Percentiles rank a stretch among this genome's conserved stretches.
Evolutionary conservation across 2,797 vertebrate genomes (phyloP).

Genomic region (Echeneis naucrates): DNA sequence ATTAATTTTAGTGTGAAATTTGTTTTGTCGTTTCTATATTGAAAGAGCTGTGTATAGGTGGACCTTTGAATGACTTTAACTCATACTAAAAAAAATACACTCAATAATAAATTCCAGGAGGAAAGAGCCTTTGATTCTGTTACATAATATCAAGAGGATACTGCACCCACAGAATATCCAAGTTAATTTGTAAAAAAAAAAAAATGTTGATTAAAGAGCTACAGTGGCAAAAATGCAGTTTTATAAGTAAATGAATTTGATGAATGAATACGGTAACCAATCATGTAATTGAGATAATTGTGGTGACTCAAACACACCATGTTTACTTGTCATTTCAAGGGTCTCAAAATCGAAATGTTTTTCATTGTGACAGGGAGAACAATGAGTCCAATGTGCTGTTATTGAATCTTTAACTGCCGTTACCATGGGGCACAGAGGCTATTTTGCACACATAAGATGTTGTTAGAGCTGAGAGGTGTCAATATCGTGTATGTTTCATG

Average conservation of each 20-base stretch:
- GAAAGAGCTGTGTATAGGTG: not conserved
- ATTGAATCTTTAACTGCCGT: no score
- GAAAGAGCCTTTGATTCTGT: constrained; percentile 13
- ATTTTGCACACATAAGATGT: not conserved
- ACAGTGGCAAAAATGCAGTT: not conserved
- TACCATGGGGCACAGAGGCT: not conserved
- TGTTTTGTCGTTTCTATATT: constrained; percentile 17
- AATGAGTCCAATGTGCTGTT: not conserved
- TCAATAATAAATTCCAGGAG: constrained; percentile 3
- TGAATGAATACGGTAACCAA: not conserved
- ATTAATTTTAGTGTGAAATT: constrained; percentile 40
- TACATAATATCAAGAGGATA: constrained; percentile 14
- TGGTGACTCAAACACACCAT: not conserved
- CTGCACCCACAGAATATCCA: not conserved
- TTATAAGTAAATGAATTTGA: not conserved
- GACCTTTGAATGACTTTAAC: constrained; percentile 16
- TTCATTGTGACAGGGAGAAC: not conserved
- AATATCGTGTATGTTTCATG: not conserved
- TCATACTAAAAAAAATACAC: not conserved
- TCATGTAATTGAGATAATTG: not conserved
- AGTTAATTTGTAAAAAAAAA: not conserved
- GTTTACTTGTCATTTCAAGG: not conserved
- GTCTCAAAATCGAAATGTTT: not conserved
- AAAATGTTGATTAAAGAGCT: not conserved
- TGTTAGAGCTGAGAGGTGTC: not conserved